Conservation (phyloP, 2,888 invertebrate genomes). For the Pterobdella sp. region DNA sequence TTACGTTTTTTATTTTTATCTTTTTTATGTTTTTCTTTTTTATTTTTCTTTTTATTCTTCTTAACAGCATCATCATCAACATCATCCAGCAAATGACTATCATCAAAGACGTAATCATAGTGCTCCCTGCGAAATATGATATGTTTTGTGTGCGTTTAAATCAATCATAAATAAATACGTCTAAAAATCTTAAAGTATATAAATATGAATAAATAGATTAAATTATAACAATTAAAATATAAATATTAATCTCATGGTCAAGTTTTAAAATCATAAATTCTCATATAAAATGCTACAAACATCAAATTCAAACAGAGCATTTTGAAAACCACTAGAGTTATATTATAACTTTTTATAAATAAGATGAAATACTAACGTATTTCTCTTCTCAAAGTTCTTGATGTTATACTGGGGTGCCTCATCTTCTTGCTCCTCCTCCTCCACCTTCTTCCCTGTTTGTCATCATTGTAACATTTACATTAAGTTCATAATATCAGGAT, state of each 20-base stretch:
- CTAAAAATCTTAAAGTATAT: no score
- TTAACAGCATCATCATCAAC: neutral
- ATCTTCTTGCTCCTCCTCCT: constrained; percentile 14
- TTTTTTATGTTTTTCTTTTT: neutral
- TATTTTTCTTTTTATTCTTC: constrained; percentile 12
- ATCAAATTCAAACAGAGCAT: no score
- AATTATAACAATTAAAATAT: no score
- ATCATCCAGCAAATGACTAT: neutral
- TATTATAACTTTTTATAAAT: no score
- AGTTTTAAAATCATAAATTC: no score
- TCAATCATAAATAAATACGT: no score
- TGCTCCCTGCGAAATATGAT: neutral
- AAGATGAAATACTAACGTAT: neutral
- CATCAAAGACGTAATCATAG: constrained; percentile 24
- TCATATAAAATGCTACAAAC: no score
- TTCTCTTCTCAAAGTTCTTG: constrained; percentile 27
- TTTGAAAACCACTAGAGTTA: no score
- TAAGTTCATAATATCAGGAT: no score
- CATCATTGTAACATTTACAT: neutral
- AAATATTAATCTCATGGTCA: no score
- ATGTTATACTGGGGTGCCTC: constrained; percentile 19
- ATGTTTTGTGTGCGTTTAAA: neutral
- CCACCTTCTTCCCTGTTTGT: neutral
- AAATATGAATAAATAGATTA: no score
- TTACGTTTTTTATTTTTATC: neutral